Evolutionary conservation across 2,888 invertebrate genomes (phyloP), one percentile per base, ranked within the genome.

Genomic region (Hypercompe scribonia): DNA sequence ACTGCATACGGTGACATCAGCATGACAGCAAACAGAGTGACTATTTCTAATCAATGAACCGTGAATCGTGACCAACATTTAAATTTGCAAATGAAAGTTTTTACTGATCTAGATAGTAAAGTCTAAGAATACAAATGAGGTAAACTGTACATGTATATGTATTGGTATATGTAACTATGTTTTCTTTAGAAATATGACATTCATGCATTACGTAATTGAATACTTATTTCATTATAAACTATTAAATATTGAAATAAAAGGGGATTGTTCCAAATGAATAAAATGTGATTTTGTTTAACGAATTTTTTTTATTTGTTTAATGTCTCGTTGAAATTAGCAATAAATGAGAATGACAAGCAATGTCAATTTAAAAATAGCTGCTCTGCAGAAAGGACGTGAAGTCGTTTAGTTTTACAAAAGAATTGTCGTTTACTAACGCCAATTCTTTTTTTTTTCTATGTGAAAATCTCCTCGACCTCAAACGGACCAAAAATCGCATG

Each of bases 1-100:
- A 39, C 21, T 54, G 34, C 34, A 54, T 36, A 31, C 36, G 42
- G 61, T 69, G 61, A 58, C 69, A 69, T 61, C 69, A 69, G 69
- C 61, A 61, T 36, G 21, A 21, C 69, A 42, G 61, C 36, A 34
- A 36, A 61, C 39, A 21, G 24, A 69, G 39, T 69, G 39, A 31
- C 58, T 36, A 61, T 69, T 69, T 69, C 69, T 69, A 69, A 69
- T 69, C 69, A 69, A 69, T 69, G 69, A 58, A 28, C 61, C 39
- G 39, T 39, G n/a, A 11, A 24, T 39, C 69, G 69, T 69, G 69
- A 36, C 54, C 61, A 15, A 61, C 36, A 69, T 69, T 61, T 42
- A 31, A 28, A 69, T 69, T 69, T 31, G 39, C 21, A 61, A 69
- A 69, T 31, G 69, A 69, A 69, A 69, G 69, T 69, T 61, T 24